phyloP scores from a whole-genome alignment of 1,140 invertebrate species.

The Mesaphorura yosii region DNA sequence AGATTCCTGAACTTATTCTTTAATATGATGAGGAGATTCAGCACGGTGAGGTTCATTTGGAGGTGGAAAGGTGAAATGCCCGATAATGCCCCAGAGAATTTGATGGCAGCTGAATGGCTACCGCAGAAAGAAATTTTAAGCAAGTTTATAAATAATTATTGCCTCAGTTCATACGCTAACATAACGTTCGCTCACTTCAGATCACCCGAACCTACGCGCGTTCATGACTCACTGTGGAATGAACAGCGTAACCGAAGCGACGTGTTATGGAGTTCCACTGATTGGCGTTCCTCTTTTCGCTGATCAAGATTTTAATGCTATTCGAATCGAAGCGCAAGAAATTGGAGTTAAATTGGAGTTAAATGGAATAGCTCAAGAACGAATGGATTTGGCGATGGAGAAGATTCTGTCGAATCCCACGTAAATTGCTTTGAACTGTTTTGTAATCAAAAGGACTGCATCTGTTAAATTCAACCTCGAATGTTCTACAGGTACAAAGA shows the following conservation, averaged over 20 bases:
- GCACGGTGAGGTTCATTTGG: constrained; percentile 7
- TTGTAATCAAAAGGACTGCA: background rate
- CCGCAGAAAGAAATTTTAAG: constrained; percentile 21
- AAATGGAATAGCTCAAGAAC: constrained; percentile 6
- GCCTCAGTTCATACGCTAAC: too few relatives aligned
- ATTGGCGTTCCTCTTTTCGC: constrained; percentile 30
- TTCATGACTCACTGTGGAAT: constrained; percentile 39
- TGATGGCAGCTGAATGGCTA: constrained; percentile 20
- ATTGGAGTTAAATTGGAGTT: constrained; percentile 21
- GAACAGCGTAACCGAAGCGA: constrained; percentile 35
- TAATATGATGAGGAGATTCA: constrained; percentile 1
- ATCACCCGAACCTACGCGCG: constrained; percentile 33
- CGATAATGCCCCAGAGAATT: constrained; percentile 5
- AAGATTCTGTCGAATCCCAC: constrained; percentile 10
- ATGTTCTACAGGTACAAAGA: constrained; percentile 4
- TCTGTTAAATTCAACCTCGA: background rate
- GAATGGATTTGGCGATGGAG: constrained; percentile 15
- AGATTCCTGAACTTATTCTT: constrained; percentile 7
- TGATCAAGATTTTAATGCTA: constrained; percentile 26
- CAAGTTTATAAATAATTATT: background rate
- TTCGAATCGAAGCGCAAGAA: constrained; percentile 29
- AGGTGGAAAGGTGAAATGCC: constrained; percentile 10
- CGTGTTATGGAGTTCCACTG: constrained; percentile 36
- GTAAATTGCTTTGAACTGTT: background rate
- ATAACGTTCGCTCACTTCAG: constrained; percentile 6